These are phyloP conservation scores for Chaetodon trifasciatus DNA, from an alignment of 2,797 vertebrate genomes.

Conservation along the genomic window DNA sequence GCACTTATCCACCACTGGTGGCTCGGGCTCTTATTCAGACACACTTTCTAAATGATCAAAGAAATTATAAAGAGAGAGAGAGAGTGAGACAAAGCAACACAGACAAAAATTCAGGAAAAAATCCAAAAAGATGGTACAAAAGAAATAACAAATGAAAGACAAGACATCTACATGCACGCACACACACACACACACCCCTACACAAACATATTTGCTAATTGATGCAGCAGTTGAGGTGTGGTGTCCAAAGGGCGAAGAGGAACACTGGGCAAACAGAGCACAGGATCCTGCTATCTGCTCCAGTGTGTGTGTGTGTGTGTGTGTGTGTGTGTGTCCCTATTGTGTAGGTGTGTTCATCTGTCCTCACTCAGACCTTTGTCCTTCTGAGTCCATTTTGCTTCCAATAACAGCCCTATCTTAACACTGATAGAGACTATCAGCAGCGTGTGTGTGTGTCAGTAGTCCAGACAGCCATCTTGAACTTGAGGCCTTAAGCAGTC, in stretches of 20 bases:
- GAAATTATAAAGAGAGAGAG: not conserved
- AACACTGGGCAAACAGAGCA: slow-evolving; percentile 68
- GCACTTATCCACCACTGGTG: too few relatives aligned
- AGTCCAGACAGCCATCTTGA: slow-evolving; percentile 37
- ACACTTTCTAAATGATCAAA: not conserved
- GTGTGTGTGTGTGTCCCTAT: slow-evolving; percentile 10
- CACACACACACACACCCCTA: slow-evolving; percentile 12
- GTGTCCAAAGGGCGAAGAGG: slow-evolving; percentile 78
- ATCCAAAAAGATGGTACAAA: not conserved
- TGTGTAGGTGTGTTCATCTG: slow-evolving; percentile 15
- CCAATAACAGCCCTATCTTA: slow-evolving; percentile 59
- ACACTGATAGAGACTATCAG: slow-evolving; percentile 67
- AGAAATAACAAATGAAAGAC: not conserved
- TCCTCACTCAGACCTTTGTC: slow-evolving; percentile 70
- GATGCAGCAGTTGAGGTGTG: slow-evolving; percentile 72
- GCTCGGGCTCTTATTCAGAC: too few relatives aligned
- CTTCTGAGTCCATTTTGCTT: slow-evolving; percentile 58
- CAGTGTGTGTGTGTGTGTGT: slow-evolving; percentile 43
- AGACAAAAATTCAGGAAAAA: not conserved
- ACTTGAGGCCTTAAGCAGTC: slow-evolving; percentile 39
- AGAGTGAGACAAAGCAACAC: too few relatives aligned
- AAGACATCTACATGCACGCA: not conserved
- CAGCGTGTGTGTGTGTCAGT: slow-evolving; percentile 21
- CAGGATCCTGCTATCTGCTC: slow-evolving; percentile 72
- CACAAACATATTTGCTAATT: slow-evolving; percentile 41